Conservation (phyloP, 2,888 invertebrate species). For the Aphodius granarius region DNA sequence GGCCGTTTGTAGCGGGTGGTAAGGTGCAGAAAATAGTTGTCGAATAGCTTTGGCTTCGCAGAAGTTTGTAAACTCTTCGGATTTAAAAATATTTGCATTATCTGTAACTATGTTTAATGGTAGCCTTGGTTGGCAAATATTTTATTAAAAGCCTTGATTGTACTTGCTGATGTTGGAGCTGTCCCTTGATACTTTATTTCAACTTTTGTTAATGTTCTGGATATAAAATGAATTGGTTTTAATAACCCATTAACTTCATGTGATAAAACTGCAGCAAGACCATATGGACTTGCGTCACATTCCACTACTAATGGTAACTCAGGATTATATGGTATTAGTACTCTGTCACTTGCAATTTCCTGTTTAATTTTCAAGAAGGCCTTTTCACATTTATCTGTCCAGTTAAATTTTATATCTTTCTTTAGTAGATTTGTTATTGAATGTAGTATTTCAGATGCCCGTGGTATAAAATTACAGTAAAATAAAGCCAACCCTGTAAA, state of each 20-base stretch:
- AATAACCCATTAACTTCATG: constrained; percentile 30
- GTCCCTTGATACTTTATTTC: constrained; percentile 23
- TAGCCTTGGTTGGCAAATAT: constrained; percentile 36
- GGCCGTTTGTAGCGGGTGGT: constrained; percentile 30
- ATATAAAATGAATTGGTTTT: constrained; percentile 34
- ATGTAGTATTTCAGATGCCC: constrained; percentile 25
- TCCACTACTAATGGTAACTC: constrained; percentile 29
- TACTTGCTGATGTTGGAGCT: constrained; percentile 32
- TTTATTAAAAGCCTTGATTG: constrained; percentile 31
- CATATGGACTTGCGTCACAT: constrained; percentile 25
- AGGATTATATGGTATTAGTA: constrained; percentile 34
- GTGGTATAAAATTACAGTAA: constrained; percentile 32
- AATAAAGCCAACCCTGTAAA: constrained; percentile 32
- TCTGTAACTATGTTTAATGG: constrained; percentile 35
- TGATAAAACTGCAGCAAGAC: constrained; percentile 3
- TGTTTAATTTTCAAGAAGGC: constrained; percentile 33
- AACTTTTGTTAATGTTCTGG: constrained; percentile 1
- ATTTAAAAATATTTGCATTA: constrained; percentile 37
- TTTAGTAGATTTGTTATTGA: constrained; percentile 25
- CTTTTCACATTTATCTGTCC: constrained; percentile 28
- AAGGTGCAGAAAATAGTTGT: constrained; percentile 32
- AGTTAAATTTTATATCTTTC: constrained; percentile 26
- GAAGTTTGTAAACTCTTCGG: constrained; percentile 31
- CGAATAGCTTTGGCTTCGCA: constrained; percentile 31
- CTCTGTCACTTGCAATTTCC: constrained; percentile 31